Evolutionary conservation across 2,888 invertebrate species (phyloP).

Genomic region (Tenthredo livida): DNA sequence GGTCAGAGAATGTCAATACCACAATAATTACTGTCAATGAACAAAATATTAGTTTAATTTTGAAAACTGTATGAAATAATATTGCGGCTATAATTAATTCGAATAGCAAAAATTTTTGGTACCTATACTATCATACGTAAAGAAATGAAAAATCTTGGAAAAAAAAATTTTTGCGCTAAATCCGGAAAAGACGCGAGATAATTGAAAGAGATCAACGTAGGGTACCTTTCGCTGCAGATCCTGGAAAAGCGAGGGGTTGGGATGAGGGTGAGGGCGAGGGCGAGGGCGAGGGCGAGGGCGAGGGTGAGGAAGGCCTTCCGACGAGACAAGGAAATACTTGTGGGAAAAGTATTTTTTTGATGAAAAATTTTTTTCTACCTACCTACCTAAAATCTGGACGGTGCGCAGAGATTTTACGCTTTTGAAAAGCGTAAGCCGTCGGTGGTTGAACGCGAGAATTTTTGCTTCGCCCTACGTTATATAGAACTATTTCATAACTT

Average conservation of each 20-base stretch:
- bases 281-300: no score
- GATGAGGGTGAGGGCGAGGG: no score
- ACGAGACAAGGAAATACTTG: neutral
- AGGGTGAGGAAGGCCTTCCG: no score
- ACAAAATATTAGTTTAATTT: constrained; percentile 7
- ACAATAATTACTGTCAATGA: no score
- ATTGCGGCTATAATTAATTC: neutral
- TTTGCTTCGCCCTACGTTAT: constrained; percentile 20
- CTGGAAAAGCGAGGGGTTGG: no score
- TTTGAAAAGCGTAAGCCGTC: neutral
- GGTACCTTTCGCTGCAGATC: no score
- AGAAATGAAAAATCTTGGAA: neutral
- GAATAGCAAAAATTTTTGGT: neutral
- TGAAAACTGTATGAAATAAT: neutral
- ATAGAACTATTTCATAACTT: constrained; percentile 50
- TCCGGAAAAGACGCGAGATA: neutral
- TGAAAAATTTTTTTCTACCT: neutral
- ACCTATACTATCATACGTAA: neutral
- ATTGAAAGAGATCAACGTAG: neutral
- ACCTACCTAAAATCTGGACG: constrained; percentile 8
- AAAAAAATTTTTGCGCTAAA: neutral
- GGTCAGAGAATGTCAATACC: neutral
- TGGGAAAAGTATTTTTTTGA: neutral
- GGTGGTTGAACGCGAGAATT: constrained; percentile 1
- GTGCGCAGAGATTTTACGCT: neutral